phyloP scores from a whole-genome alignment of 2,797 vertebrate species.

The Crocodylus rhombifer region DNA sequence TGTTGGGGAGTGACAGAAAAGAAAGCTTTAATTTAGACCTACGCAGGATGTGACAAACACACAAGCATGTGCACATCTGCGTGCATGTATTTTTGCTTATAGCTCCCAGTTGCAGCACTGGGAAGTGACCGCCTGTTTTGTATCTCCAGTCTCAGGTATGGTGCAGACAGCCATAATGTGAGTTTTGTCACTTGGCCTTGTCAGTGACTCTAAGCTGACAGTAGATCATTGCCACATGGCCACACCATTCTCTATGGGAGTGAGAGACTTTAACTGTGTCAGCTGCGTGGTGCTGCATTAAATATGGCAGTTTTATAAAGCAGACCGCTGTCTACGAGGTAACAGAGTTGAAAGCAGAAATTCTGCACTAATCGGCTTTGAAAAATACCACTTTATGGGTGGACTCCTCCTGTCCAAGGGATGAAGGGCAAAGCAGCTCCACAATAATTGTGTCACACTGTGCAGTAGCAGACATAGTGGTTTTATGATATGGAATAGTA shows the following conservation, averaged over 20 bases:
- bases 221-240: neutral
- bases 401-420: neutral
- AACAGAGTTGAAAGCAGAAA: neutral
- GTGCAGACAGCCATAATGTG: neutral
- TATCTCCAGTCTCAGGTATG: slow-evolving; percentile 12
- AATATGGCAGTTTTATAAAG: slow-evolving; percentile 22
- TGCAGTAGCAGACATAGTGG: neutral
- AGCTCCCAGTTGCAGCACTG: neutral
- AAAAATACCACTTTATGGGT: neutral
- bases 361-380: neutral
- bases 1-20: neutral
- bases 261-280: neutral
- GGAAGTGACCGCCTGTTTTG: neutral
- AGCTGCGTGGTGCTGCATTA: neutral
- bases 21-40: slow-evolving; percentile 7
- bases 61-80: neutral
- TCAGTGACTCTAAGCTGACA: slow-evolving; percentile 27
- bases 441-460: neutral
- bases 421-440: neutral
- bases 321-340: neutral
- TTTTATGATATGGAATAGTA: neutral
- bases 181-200: slow-evolving; percentile 46
- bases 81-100: neutral
- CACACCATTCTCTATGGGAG: neutral
- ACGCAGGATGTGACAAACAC: neutral